Base-by-base conservation (phyloP, 1,140 invertebrate species). In the Pseudomyrmex cubaensis region DNA sequence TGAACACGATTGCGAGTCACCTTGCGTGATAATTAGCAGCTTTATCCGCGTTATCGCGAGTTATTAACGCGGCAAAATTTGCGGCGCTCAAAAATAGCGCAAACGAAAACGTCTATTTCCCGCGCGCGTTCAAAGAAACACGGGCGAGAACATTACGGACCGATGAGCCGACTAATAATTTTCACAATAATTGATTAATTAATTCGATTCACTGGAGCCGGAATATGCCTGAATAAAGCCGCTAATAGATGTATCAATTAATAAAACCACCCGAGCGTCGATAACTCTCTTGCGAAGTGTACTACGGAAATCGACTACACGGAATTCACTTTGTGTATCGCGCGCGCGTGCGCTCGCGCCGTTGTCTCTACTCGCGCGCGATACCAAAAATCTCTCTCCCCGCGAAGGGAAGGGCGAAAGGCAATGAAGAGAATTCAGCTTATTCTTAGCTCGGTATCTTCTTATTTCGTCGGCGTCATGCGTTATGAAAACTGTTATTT, bases 181-280 rank as follows among this genome's bases (percentile, higher is more conserved):
- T 80, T 80, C 66, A 80, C 66, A 69, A 57, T 80, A 80, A 80
- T 80, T 80, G 76, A 80, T 80, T 80, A 80, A 80, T 70, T 80
- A 80, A 80, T 80, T 80, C 66, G 76, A 80, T 48, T 61, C 76
- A 80, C 12, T 72, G 76, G 76, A 69, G 76, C 59, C 66, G 44
- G 20, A 80, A 54, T 59, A 80, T 80, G 76, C 76, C 72, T 61
- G 76, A 80, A 80, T 80, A 72, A 80, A 80, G 76, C 76, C 54
- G 66, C 66, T 80, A 80, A 80, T 78, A 78, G 52, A 78, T 72
- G 54, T 80, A 80, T 80, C 76, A 80, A 80, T 80, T 80, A 80
- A 80, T 80, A 80, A 80, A 80, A 56, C 22, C 15, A 59, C 8
- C 44, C 56, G 76, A 70, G 76, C 44, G 15, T 48, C 52, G 66